These are phyloP conservation scores for Callionymus lyra DNA, from an alignment of 2,113 vertebrate species.

Conservation along the genomic window DNA sequence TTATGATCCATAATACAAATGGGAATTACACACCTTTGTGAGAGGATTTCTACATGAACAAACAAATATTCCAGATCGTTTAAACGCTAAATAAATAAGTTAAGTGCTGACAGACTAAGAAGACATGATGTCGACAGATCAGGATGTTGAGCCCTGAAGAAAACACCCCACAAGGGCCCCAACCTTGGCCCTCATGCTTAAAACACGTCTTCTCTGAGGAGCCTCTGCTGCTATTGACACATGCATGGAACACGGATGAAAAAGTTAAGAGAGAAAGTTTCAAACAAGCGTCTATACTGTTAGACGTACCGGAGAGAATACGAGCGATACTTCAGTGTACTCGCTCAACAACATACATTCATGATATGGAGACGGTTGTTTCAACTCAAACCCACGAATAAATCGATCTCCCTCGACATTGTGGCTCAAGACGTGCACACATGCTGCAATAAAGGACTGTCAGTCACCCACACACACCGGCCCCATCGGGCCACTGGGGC, in stretches of 20 bases:
- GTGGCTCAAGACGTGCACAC: slow-evolving; percentile 21
- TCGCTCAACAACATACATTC: neutral
- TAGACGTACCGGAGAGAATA: neutral
- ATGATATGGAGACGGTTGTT: slow-evolving; percentile 22
- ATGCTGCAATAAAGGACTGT: slow-evolving; percentile 16
- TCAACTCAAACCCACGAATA: slow-evolving; percentile 15
- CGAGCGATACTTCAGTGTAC: slow-evolving; percentile 3
- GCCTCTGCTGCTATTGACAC: slow-evolving; percentile 28
- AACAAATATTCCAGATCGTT: too few relatives aligned
- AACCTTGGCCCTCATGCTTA: slow-evolving; percentile 59
- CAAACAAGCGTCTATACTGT: too few relatives aligned
- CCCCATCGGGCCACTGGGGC: slow-evolving; percentile 21
- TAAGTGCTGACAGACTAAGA: slow-evolving; percentile 38
- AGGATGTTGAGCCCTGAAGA: slow-evolving; percentile 38
- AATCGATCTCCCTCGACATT: slow-evolving; percentile 12
- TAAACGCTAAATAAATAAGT: slow-evolving; percentile 5
- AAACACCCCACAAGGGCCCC: slow-evolving; percentile 37
- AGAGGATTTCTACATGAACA: neutral
- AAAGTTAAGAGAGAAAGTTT: too few relatives aligned
- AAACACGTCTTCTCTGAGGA: slow-evolving; percentile 49
- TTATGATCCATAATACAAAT: too few relatives aligned
- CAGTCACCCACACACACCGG: slow-evolving; percentile 14
- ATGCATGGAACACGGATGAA: neutral
- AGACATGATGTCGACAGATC: slow-evolving; percentile 42
- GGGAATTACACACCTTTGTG: slow-evolving; percentile 19